Evolutionary conservation across 2,113 vertebrate species (phyloP).

Genomic region (Scomber japonicus): DNA sequence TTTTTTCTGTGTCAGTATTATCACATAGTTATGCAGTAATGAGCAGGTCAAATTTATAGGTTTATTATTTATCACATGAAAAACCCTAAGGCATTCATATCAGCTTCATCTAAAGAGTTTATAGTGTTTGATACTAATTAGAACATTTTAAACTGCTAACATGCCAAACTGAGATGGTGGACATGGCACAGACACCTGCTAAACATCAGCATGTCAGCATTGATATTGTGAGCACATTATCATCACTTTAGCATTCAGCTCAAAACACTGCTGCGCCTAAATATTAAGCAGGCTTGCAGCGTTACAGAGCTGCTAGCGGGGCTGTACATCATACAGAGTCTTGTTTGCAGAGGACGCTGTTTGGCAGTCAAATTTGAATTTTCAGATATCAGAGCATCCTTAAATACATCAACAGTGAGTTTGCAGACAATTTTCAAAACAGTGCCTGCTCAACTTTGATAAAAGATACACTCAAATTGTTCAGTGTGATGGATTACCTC

Average conservation of each 20-base stretch:
- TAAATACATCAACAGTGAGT: neutral
- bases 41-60: neutral
- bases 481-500: neutral
- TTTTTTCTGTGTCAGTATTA: neutral
- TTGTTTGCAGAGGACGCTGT: neutral
- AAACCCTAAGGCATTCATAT: neutral
- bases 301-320: neutral
- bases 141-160: neutral
- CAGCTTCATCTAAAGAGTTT: neutral
- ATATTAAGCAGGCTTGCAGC: no score
- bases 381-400: neutral
- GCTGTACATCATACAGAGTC: neutral
- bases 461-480: neutral
- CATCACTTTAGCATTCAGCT: neutral
- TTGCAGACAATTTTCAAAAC: neutral
- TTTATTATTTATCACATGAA: neutral
- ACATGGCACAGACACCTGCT: neutral
- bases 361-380: neutral
- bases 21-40: neutral
- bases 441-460: neutral
- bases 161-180: neutral
- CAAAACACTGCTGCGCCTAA: neutral
- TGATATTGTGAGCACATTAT: neutral
- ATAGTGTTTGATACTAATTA: neutral
- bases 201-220: neutral